Percentiles rank a stretch among this genome's conserved stretches.
Evolutionary conservation across 2,113 vertebrate species (phyloP).

Genomic region (Andinoacara biseriatus): DNA sequence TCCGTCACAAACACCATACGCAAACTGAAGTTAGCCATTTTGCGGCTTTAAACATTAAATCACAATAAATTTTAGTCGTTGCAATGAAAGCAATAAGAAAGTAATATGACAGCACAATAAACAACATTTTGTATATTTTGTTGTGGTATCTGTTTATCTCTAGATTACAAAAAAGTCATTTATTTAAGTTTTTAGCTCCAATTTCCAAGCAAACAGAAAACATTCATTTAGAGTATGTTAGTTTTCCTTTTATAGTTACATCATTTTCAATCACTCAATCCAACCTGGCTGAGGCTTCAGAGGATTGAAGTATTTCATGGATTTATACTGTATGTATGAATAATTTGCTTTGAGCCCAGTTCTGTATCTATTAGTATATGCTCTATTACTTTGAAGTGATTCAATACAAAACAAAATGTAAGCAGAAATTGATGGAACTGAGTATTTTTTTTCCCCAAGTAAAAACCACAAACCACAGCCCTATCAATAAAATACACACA

Average conservation of each 20-base stretch:
- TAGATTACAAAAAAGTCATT: not conserved
- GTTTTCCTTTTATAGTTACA: not conserved
- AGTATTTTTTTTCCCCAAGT: not conserved
- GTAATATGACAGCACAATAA: not conserved
- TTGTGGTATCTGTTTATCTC: not conserved
- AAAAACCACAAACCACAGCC: not conserved
- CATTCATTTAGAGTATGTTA: not conserved
- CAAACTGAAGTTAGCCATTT: constrained; percentile 20
- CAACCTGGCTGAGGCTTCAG: not conserved
- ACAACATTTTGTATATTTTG: not conserved
- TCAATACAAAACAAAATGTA: not conserved
- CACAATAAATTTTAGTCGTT: not conserved
- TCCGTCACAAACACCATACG: not conserved
- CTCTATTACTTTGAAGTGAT: not conserved
- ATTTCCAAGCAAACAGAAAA: not conserved
- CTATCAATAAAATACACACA: constrained; percentile 39
- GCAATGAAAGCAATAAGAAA: not conserved
- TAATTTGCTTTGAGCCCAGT: not conserved
- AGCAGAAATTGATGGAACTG: not conserved
- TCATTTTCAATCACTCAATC: not conserved
- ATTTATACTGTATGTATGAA: not conserved
- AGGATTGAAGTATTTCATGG: not conserved
- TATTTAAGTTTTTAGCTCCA: not conserved
- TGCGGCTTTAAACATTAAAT: constrained; percentile 9
- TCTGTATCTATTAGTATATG: not conserved